phyloP scores from a whole-genome alignment of 2,797 vertebrate genomes.

The Hybognathus amarus region DNA sequence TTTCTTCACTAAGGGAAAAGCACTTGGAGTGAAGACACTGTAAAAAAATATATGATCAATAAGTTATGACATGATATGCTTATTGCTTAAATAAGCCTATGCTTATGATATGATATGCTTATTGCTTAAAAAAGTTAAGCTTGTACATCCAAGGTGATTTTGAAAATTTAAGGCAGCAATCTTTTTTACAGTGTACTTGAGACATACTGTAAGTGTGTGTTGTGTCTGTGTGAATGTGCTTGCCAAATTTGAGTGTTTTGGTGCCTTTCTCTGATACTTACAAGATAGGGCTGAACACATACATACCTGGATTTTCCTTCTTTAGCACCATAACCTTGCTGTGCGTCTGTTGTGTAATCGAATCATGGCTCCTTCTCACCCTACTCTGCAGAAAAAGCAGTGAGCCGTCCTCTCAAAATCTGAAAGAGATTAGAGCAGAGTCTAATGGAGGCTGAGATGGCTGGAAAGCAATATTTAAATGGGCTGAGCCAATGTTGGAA shows the following conservation, averaged over 20 bases:
- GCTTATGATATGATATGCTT: too few species aligned
- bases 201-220: too few species aligned
- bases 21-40: background rate
- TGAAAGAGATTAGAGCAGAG: conserved; percentile 1
- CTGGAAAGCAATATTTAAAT: conserved; percentile 5
- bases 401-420: conserved; percentile 34
- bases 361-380: conserved; percentile 58
- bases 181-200: too few species aligned
- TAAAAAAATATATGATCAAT: too few species aligned
- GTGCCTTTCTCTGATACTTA: background rate
- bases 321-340: conserved; percentile 41
- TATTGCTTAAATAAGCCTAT: too few species aligned
- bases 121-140: too few species aligned
- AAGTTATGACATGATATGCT: too few species aligned
- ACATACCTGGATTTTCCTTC: background rate
- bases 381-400: conserved; percentile 52
- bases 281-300: background rate
- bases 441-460: background rate
- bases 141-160: too few species aligned
- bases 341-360: conserved; percentile 57
- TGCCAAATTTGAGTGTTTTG: background rate
- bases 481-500: background rate
- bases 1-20: background rate
- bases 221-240: background rate
- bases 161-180: too few species aligned